Percentiles rank a stretch among this genome's conserved stretches.
Evolutionary conservation across 2,113 vertebrate species (phyloP).

Genomic region (Phalacrocorax aristotelis): DNA sequence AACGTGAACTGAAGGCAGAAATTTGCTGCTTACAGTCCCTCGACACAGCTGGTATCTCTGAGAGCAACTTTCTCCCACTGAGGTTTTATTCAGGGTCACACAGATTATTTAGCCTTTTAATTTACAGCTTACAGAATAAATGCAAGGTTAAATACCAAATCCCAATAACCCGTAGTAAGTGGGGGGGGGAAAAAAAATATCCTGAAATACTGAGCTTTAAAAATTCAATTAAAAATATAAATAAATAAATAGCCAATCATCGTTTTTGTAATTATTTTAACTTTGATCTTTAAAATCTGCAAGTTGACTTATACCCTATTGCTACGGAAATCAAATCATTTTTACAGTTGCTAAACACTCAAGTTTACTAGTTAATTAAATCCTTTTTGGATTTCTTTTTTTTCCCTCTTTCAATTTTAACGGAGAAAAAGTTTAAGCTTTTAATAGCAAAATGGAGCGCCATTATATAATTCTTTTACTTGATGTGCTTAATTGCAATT

Average conservation of each 20-base stretch:
- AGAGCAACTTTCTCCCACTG: background rate
- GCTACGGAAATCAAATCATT: background rate
- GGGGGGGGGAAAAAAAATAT: background rate
- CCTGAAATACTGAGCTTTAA: constrained; percentile 8
- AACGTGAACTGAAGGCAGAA: background rate
- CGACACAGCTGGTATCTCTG: background rate
- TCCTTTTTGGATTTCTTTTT: background rate
- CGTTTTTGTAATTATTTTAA: constrained; percentile 8
- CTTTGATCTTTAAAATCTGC: constrained; percentile 51
- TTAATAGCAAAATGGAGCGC: background rate
- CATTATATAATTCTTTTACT: constrained; percentile 29
- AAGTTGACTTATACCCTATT: constrained; percentile 12
- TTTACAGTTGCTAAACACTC: constrained; percentile 30
- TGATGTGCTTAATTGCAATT: constrained; percentile 59
- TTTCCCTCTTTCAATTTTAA: constrained; percentile 37
- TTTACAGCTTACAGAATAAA: background rate
- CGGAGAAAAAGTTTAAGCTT: constrained; percentile 34
- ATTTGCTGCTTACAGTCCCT: background rate
- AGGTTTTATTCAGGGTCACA: background rate
- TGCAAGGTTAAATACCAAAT: background rate
- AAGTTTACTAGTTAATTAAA: constrained; percentile 49
- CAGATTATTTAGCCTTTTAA: background rate
- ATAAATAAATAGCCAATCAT: constrained; percentile 33
- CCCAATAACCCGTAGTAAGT: background rate
- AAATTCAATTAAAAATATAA: constrained; percentile 24